phyloP scores from a whole-genome alignment of 2,113 vertebrate species.

The Psittacus erithacus region DNA sequence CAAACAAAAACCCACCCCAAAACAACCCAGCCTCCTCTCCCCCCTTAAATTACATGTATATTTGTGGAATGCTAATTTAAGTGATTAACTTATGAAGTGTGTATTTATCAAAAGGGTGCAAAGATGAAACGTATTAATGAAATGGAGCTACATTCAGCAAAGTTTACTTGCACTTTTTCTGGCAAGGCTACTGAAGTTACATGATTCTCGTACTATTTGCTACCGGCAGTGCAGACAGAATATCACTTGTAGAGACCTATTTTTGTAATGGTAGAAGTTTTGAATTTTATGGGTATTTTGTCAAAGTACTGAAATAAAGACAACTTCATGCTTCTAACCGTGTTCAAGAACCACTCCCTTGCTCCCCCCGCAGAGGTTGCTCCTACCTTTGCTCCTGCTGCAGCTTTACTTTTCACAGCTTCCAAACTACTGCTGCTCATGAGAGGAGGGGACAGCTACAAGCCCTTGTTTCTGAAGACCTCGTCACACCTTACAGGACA shows the following conservation, averaged over 20 bases:
- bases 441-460: neutral
- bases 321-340: conserved; percentile 85
- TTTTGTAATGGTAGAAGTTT: conserved; percentile 98
- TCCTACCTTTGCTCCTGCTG: neutral
- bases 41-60: conserved; percentile 83
- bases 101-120: conserved; percentile 85
- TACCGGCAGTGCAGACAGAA: conserved; percentile 81
- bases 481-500: neutral
- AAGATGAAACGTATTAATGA: conserved; percentile 71
- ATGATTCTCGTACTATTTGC: conserved; percentile 85
- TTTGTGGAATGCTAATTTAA: conserved; percentile 99
- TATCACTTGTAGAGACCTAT: conserved; percentile 97
- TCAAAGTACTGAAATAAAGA: conserved; percentile 98
- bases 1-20: neutral
- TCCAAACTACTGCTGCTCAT: accelerated
- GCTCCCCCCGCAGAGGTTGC: neutral
- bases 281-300: conserved; percentile 99
- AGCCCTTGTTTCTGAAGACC: neutral
- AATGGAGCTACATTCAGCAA: conserved; percentile 73
- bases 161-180: conserved; percentile 79
- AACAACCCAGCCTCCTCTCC: neutral
- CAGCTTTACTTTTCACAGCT: neutral
- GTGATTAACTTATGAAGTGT: conserved; percentile 92
- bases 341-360: neutral
- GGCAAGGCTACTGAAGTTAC: conserved; percentile 85